Conservation (phyloP, 2,113 vertebrate species). For the Melanocharis versteri region DNA sequence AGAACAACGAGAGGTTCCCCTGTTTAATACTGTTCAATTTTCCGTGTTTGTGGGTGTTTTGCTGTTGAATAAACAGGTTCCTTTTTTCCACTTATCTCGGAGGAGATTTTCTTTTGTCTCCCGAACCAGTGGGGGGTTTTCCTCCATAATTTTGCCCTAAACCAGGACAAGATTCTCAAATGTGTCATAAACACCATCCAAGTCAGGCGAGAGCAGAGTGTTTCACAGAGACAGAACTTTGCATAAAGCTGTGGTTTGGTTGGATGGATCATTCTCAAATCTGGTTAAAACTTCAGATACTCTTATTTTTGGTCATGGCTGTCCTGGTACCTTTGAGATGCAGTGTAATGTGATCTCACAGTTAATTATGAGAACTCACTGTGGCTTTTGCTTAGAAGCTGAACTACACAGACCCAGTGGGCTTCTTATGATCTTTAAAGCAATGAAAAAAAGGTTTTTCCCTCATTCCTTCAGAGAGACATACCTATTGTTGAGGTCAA, state of each 20-base stretch:
- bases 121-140: too few relatives aligned
- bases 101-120: too few relatives aligned
- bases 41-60: too few relatives aligned
- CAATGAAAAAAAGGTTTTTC: neutral
- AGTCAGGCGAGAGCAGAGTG: neutral
- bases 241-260: neutral
- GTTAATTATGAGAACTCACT: neutral
- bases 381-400: neutral
- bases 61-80: too few relatives aligned
- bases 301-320: neutral
- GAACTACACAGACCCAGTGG: neutral
- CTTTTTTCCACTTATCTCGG: too few relatives aligned
- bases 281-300: neutral
- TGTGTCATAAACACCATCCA: neutral
- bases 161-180: too few relatives aligned
- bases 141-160: too few relatives aligned
- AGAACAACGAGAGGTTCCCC: too few relatives aligned
- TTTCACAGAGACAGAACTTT: neutral
- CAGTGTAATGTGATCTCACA: neutral
- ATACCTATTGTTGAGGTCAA: neutral
- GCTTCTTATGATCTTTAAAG: neutral
- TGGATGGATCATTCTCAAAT: neutral
- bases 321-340: neutral
- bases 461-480: neutral
- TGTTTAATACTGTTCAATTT: too few relatives aligned